phyloP scores from a whole-genome alignment of 92 coral and sea anemone genomes.

The Phenganax marumi region DNA sequence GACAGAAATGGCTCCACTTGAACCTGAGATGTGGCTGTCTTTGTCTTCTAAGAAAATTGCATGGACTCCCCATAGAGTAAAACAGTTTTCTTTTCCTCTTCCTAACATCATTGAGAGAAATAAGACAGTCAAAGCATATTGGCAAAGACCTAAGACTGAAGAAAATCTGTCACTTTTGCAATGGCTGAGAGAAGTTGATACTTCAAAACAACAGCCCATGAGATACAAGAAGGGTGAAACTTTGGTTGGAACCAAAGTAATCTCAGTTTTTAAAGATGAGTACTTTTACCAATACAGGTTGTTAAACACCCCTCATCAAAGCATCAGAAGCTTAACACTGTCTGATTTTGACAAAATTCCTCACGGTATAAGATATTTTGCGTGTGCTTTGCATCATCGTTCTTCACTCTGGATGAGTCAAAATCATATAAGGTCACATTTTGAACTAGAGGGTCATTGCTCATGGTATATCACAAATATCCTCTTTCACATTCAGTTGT shows the following conservation, averaged over 20 bases:
- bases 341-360: slow-evolving; percentile 10
- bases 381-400: not conserved
- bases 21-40: not conserved
- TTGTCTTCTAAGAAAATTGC: not conserved
- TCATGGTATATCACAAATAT: not conserved
- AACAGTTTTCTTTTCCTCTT: not conserved
- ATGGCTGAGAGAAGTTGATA: slow-evolving; percentile 36
- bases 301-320: not conserved
- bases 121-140: not conserved
- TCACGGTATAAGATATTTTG: not conserved
- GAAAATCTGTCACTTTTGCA: slow-evolving; percentile 14
- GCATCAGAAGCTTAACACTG: not conserved
- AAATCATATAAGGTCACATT: not conserved
- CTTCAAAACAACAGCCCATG: not conserved
- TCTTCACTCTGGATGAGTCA: not conserved
- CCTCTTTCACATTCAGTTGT: slow-evolving; percentile 7
- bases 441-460: too few species aligned
- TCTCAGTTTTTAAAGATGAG: slow-evolving; percentile 21
- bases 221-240: slow-evolving; percentile 24
- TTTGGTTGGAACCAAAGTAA: slow-evolving; percentile 30
- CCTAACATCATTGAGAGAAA: not conserved
- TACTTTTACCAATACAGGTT: slow-evolving; percentile 32
- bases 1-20: not conserved
- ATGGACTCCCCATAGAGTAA: slow-evolving; percentile 1
- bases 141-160: not conserved